Conservation (phyloP, 1,140 invertebrate genomes). For the Philotrypesis tridentata region DNA sequence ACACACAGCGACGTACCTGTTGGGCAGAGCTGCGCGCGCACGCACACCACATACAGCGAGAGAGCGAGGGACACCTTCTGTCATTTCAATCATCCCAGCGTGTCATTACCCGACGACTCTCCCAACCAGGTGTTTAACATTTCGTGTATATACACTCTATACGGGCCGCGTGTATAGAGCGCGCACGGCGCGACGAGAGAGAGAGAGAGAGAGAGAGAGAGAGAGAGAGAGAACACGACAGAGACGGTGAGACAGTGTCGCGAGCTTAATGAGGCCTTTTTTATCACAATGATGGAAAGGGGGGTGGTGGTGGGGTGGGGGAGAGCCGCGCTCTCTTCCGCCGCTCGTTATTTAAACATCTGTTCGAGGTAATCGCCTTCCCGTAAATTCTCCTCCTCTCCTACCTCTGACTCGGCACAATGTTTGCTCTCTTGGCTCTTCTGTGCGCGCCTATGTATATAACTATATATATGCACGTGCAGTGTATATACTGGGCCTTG, state of each 20-base stretch:
- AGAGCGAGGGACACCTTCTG: not conserved
- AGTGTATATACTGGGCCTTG: too few species aligned
- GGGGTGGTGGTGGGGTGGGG: too few species aligned
- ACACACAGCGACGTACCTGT: not conserved
- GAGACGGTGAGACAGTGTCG: not conserved
- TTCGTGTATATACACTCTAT: not conserved
- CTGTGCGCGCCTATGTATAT: too few species aligned
- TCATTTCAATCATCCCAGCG: conserved; percentile 19
- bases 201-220: not conserved
- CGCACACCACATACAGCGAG: not conserved
- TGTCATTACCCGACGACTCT: conserved; percentile 24
- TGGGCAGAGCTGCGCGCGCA: not conserved
- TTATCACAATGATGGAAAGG: not conserved
- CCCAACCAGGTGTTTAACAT: conserved; percentile 25
- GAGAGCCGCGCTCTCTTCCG: conserved; percentile 22
- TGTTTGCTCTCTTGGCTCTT: not conserved
- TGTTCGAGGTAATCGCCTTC: conserved; percentile 35
- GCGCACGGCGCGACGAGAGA: not conserved
- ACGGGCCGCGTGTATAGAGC: too few species aligned
- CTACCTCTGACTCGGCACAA: not conserved
- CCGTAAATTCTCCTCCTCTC: conserved; percentile 27
- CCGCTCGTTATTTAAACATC: conserved; percentile 40
- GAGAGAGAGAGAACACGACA: not conserved
- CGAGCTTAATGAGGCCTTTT: conserved; percentile 24
- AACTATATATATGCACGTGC: too few species aligned